These are phyloP conservation scores for Heliconius melpomene DNA, from an alignment of 1,140 invertebrate species.

Conservation along the genomic window DNA sequence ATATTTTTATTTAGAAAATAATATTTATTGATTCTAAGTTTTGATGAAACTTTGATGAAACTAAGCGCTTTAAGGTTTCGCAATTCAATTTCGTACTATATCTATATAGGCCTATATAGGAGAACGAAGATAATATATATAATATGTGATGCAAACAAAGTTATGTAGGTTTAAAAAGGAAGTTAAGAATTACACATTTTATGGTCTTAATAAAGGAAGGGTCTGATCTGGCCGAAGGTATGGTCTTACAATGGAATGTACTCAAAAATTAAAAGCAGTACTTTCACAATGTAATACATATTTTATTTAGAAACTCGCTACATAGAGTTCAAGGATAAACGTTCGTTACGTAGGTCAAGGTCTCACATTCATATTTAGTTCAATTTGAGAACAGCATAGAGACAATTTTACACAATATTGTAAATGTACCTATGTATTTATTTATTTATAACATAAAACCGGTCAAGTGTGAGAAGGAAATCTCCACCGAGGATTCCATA, in stretches of 20 bases:
- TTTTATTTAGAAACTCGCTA: neutral
- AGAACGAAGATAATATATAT: neutral
- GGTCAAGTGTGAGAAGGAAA: too few species aligned
- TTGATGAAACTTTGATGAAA: neutral
- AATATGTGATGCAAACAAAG: neutral
- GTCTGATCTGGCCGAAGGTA: too few species aligned
- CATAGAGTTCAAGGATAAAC: neutral
- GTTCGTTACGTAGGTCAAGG: conserved; percentile 8
- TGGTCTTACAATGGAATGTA: neutral
- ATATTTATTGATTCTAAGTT: neutral
- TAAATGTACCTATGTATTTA: neutral
- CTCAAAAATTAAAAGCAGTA: neutral
- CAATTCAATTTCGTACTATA: neutral
- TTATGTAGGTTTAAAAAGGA: neutral
- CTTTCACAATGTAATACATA: neutral
- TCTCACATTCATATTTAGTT: neutral
- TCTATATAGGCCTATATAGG: neutral
- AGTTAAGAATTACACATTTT: too few species aligned
- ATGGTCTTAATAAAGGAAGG: too few species aligned
- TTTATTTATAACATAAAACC: too few species aligned
- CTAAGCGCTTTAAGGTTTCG: too few species aligned
- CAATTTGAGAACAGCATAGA: neutral
- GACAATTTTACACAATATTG: neutral
- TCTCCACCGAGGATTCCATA: too few species aligned
- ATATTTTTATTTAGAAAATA: too few species aligned